A percentile compares a stretch with the other conserved stretches of the same genome.
Evolutionary conservation across 2,888 invertebrate species (phyloP).

Genomic region (Belgica antarctica): DNA sequence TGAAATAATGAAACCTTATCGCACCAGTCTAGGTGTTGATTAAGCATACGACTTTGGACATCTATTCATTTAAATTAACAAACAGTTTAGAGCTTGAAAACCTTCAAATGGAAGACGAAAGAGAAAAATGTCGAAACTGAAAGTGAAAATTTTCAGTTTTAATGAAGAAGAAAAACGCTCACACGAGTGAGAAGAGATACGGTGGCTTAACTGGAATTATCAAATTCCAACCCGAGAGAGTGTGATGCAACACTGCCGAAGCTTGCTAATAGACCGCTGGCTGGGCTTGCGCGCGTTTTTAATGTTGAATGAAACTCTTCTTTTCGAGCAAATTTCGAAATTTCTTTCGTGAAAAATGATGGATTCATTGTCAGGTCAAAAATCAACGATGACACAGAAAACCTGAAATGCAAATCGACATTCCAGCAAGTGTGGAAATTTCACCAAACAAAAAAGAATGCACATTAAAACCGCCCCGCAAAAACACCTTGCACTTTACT

Average conservation of each 20-base stretch:
- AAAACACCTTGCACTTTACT: constrained; percentile 27
- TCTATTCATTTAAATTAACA: not conserved
- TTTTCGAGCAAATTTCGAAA: too few relatives aligned
- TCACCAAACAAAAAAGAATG: constrained; percentile 29
- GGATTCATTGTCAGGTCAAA: too few relatives aligned
- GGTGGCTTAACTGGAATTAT: not conserved
- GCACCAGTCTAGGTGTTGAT: not conserved
- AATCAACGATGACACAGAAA: constrained; percentile 13
- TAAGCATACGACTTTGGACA: constrained; percentile 1
- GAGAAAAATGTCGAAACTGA: constrained; percentile 30
- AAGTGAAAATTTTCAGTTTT: constrained; percentile 27
- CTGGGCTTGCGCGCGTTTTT: not conserved
- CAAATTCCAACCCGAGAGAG: not conserved
- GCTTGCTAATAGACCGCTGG: not conserved
- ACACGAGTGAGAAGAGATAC: not conserved
- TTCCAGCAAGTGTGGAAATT: not conserved
- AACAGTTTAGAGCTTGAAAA: constrained; percentile 1
- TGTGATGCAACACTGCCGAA: not conserved
- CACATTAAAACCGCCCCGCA: constrained; percentile 15
- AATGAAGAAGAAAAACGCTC: not conserved
- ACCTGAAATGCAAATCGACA: not conserved
- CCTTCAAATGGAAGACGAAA: not conserved
- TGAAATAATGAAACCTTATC: constrained; percentile 8
- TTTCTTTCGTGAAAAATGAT: too few relatives aligned
- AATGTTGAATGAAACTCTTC: too few relatives aligned